phyloP scores from a whole-genome alignment of 1,140 invertebrate species.

The Drosophila leontia region DNA sequence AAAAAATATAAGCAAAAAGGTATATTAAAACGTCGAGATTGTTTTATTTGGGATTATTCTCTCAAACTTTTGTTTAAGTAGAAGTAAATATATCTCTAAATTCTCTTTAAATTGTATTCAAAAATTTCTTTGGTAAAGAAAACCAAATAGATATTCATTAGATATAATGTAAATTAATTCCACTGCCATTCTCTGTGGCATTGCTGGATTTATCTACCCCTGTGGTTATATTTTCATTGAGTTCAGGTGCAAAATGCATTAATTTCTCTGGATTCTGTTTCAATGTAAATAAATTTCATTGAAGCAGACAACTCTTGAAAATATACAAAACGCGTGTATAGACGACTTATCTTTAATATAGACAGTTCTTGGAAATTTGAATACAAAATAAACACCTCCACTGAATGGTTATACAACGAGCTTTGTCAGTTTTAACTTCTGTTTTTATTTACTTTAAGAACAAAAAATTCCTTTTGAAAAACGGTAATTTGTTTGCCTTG shows the following conservation, averaged over 20 bases:
- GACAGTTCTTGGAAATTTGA: background rate
- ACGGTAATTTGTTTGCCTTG: conserved; percentile 28
- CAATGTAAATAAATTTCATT: conserved; percentile 8
- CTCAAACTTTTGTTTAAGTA: too few species aligned
- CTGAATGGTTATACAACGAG: background rate
- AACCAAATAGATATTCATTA: background rate
- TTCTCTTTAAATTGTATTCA: background rate
- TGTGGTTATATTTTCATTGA: background rate
- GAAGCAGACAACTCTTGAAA: background rate
- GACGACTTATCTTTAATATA: background rate
- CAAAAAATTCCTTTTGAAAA: conserved; percentile 17
- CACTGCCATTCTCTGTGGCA: background rate
- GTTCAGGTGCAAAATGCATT: background rate
- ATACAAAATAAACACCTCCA: conserved; percentile 7
- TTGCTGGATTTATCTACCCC: background rate
- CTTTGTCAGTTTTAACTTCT: conserved; percentile 4
- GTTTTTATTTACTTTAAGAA: conserved; percentile 6
- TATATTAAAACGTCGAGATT: background rate
- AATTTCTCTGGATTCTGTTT: background rate
- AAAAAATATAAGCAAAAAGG: background rate
- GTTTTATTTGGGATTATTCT: background rate
- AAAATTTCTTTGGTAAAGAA: background rate
- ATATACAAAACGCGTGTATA: background rate
- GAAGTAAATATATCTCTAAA: background rate
- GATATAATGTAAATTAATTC: background rate